Percentiles rank a stretch among this genome's conserved stretches.
Conservation (phyloP, 35 echinoderm and acorn worm genomes). For the Eucidaris tribuloides region DNA sequence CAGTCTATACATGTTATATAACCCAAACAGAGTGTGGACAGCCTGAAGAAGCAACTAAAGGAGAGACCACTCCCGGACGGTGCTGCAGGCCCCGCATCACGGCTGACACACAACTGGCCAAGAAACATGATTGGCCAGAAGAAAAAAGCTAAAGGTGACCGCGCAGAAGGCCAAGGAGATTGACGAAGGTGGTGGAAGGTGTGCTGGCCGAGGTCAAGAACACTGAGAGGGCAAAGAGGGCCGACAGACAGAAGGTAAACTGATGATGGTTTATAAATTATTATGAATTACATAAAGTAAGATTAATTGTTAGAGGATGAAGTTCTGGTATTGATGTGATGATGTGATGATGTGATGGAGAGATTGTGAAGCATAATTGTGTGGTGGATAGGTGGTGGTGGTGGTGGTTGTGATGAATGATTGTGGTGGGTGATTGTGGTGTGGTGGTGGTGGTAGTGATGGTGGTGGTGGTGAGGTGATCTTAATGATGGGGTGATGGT, state of each 20-base stretch:
- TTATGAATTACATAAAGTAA: too few species aligned
- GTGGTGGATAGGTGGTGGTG: too few species aligned
- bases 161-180: constrained; percentile 70
- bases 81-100: constrained; percentile 89
- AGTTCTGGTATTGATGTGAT: too few species aligned
- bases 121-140: constrained; percentile 83
- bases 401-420: too few species aligned
- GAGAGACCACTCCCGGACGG: constrained; percentile 94
- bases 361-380: too few species aligned
- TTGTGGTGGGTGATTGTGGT: too few species aligned
- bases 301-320: too few species aligned
- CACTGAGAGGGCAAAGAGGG: constrained; percentile 39
- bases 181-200: constrained; percentile 50
- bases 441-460: too few species aligned
- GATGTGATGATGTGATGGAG: too few species aligned
- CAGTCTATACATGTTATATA: too few species aligned
- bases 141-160: constrained; percentile 81
- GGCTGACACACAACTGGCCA: constrained; percentile 79
- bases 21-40: constrained; percentile 38
- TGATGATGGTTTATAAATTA: too few species aligned
- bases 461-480: too few species aligned
- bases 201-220: constrained; percentile 60
- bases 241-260: constrained; percentile 65
- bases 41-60: constrained; percentile 77
- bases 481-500: neutral